Conservation (phyloP, 2,888 invertebrate genomes). For the Catocala nupta region DNA sequence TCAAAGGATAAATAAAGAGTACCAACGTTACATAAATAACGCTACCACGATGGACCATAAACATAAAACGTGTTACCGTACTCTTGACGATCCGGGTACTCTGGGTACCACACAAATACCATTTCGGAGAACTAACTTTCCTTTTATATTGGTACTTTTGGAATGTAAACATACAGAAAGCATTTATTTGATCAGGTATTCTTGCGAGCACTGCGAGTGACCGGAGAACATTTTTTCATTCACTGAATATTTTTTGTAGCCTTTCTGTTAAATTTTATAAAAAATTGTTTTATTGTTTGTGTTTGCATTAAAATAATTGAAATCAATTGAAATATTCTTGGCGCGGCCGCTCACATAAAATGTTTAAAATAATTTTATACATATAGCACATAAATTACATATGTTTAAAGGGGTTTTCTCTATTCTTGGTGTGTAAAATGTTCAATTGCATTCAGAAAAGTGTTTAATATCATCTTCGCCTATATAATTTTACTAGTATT, state of each 20-base stretch:
- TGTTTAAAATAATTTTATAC: too few species aligned
- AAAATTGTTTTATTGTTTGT: not conserved
- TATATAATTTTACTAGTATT: too few species aligned
- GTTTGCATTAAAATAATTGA: not conserved
- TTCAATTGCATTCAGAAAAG: too few species aligned
- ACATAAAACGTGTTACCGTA: constrained; percentile 68
- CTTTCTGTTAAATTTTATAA: constrained; percentile 4
- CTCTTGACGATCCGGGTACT: constrained; percentile 56
- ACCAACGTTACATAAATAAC: constrained; percentile 63
- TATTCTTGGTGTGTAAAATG: too few species aligned
- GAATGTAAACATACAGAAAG: constrained; percentile 59
- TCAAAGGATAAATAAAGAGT: constrained; percentile 61
- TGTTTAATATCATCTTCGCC: too few species aligned
- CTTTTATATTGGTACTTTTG: constrained; percentile 60
- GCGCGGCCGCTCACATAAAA: too few species aligned
- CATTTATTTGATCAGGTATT: constrained; percentile 61
- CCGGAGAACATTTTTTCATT: constrained; percentile 29
- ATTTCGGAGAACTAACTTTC: constrained; percentile 66
- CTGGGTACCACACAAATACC: constrained; percentile 56
- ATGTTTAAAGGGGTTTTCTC: too few species aligned
- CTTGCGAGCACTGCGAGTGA: constrained; percentile 22
- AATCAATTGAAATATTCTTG: not conserved
- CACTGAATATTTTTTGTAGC: constrained; percentile 28
- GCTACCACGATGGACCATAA: constrained; percentile 65
- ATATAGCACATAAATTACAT: too few species aligned